Evolutionary conservation across 2,797 vertebrate genomes (phyloP).

Genomic region (Sciurus carolinensis): DNA sequence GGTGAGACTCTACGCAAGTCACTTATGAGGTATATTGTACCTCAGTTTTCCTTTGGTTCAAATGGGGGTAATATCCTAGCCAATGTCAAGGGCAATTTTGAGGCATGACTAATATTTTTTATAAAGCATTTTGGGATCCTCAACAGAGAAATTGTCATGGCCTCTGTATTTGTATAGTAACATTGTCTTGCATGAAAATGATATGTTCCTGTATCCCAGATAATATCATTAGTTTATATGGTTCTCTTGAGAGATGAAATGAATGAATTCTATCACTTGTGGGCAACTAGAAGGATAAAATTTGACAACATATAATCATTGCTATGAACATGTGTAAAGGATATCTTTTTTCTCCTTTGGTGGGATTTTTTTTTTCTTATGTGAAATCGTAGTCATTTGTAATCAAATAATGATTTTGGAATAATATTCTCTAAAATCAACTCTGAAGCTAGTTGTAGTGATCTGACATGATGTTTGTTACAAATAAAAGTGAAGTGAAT

Average conservation of each 20-base stretch:
- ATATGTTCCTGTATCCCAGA: constrained; percentile 66
- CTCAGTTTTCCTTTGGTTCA: constrained; percentile 83
- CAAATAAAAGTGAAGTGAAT: constrained; percentile 88
- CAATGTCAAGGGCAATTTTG: constrained; percentile 72
- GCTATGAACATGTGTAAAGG: constrained; percentile 63
- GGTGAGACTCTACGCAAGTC: constrained; percentile 66
- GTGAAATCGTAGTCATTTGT: constrained; percentile 87
- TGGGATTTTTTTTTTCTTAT: constrained; percentile 73
- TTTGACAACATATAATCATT: constrained; percentile 54
- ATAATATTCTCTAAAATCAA: constrained; percentile 90
- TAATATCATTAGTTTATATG: constrained; percentile 55
- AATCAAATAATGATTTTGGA: constrained; percentile 87
- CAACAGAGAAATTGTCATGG: constrained; percentile 66
- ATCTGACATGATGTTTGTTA: constrained; percentile 89
- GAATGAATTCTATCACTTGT: constrained; percentile 78
- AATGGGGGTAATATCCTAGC: constrained; percentile 67
- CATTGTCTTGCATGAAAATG: constrained; percentile 8
- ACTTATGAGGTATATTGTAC: constrained; percentile 73
- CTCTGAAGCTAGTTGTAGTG: constrained; percentile 87
- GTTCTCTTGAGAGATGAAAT: constrained; percentile 72
- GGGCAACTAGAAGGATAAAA: constrained; percentile 83
- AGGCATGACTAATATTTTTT: constrained; percentile 73
- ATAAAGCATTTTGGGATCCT: constrained; percentile 50
- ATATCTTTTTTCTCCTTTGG: constrained; percentile 84
- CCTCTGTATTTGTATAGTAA: constrained; percentile 70